Evolutionary conservation across 1,140 invertebrate species (phyloP).

Genomic region (Dendrolimus kikuchii): DNA sequence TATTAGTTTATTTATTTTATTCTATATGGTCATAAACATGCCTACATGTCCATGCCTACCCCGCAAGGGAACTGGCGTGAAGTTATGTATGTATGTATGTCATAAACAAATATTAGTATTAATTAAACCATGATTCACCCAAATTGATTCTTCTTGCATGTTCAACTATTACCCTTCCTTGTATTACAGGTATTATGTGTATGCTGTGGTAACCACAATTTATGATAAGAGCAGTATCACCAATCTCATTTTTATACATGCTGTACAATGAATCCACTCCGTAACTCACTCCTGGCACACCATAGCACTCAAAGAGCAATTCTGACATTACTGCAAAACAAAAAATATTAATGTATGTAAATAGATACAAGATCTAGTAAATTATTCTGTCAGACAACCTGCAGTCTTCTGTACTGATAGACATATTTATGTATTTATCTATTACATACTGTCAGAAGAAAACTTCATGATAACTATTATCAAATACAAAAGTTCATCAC

Average conservation of each 20-base stretch:
- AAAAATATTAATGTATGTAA: neutral
- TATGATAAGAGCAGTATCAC: conserved; percentile 82
- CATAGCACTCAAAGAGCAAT: conserved; percentile 94
- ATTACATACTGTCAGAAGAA: too few species aligned
- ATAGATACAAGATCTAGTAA: too few species aligned
- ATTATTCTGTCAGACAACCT: too few species aligned
- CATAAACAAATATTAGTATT: too few species aligned
- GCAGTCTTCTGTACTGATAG: too few species aligned
- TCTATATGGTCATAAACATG: too few species aligned
- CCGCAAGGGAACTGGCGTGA: too few species aligned
- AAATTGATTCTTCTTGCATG: conserved; percentile 88
- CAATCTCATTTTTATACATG: conserved; percentile 78
- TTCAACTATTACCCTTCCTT: conserved; percentile 79
- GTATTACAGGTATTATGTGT: conserved; percentile 88
- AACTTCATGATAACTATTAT: neutral
- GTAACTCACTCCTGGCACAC: conserved; percentile 88
- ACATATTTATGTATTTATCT: too few species aligned
- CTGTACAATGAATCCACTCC: conserved; percentile 92
- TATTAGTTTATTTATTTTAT: too few species aligned
- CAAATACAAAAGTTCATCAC: neutral
- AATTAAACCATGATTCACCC: conserved; percentile 40
- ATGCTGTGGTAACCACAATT: conserved; percentile 91
- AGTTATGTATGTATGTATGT: too few species aligned
- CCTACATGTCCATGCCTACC: too few species aligned
- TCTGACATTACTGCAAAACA: conserved; percentile 91